These are phyloP conservation scores for Pampus argenteus DNA, from an alignment of 2,797 vertebrate species.

Conservation along the genomic window DNA sequence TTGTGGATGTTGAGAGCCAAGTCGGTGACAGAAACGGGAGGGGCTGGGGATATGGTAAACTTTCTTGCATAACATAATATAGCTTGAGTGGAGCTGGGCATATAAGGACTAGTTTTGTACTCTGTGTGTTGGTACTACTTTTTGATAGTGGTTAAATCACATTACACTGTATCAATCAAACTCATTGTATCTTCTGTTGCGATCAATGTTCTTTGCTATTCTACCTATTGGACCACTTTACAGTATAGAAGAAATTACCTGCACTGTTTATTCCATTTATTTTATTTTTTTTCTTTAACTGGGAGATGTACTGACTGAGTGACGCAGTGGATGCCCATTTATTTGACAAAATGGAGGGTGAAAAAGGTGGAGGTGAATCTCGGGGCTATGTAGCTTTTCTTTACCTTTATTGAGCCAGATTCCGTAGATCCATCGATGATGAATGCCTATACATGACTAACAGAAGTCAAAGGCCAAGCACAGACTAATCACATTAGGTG, in stretches of 20 bases:
- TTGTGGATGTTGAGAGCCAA: slow-evolving; percentile 52
- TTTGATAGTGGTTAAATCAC: slow-evolving; percentile 88
- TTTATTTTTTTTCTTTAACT: slow-evolving; percentile 45
- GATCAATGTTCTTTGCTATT: slow-evolving; percentile 83
- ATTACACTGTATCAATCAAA: slow-evolving; percentile 83
- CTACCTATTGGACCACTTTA: slow-evolving; percentile 78
- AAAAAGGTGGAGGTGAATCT: slow-evolving; percentile 33
- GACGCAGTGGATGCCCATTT: slow-evolving; percentile 41
- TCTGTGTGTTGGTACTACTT: slow-evolving; percentile 90
- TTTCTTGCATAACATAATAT: slow-evolving; percentile 87
- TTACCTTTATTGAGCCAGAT: slow-evolving; percentile 52
- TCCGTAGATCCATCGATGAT: slow-evolving; percentile 68
- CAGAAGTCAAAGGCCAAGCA: slow-evolving; percentile 67
- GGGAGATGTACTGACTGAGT: slow-evolving; percentile 49
- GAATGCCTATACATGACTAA: slow-evolving; percentile 67
- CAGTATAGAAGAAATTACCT: slow-evolving; percentile 76
- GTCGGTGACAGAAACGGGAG: slow-evolving; percentile 39
- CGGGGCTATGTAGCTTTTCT: slow-evolving; percentile 60
- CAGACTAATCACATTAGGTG: slow-evolving; percentile 64
- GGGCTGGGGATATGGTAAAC: slow-evolving; percentile 76
- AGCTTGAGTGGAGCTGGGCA: slow-evolving; percentile 88
- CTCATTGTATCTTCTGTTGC: slow-evolving; percentile 84
- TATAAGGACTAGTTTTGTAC: slow-evolving; percentile 92
- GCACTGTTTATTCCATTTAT: slow-evolving; percentile 75
- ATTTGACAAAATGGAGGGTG: slow-evolving; percentile 25